phyloP scores from a whole-genome alignment of 2,113 vertebrate species.

The Dicerorhinus sumatrensis region DNA sequence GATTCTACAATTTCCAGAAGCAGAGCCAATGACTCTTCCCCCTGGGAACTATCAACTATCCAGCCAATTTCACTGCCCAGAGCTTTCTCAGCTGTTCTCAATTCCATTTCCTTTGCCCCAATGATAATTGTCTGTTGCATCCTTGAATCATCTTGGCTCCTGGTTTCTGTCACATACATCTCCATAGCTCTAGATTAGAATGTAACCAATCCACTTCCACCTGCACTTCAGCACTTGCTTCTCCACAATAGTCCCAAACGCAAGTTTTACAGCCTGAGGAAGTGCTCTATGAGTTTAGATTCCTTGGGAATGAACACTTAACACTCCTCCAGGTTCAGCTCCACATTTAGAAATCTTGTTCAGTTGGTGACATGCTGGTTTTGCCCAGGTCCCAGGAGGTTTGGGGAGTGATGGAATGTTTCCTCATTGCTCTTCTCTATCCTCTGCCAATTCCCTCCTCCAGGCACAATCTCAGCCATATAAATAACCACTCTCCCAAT shows the following conservation, averaged over 20 bases:
- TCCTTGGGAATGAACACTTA: not conserved
- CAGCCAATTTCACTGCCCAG: constrained; percentile 62
- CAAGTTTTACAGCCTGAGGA: not conserved
- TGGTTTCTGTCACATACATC: not conserved
- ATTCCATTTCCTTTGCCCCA: constrained; percentile 42
- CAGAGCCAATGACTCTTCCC: constrained; percentile 49
- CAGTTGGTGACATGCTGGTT: not conserved
- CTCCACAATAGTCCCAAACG: not conserved
- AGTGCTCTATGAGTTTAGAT: not conserved
- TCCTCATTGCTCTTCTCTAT: not conserved
- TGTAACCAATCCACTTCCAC: not conserved
- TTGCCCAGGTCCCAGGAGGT: not conserved
- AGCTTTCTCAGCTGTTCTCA: constrained; percentile 53
- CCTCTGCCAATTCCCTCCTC: not conserved
- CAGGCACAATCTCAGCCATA: not conserved
- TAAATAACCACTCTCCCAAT: not conserved
- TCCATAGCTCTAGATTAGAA: not conserved
- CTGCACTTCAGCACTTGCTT: not conserved
- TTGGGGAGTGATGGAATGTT: not conserved
- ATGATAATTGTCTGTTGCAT: constrained; percentile 40
- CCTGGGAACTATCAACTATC: constrained; percentile 56
- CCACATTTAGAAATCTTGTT: not conserved
- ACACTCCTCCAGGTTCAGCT: not conserved
- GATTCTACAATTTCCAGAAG: constrained; percentile 45
- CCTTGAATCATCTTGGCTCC: constrained; percentile 36